These are phyloP conservation scores for Odontothrips loti DNA, from an alignment of 2,888 invertebrate genomes.

Conservation along the genomic window DNA sequence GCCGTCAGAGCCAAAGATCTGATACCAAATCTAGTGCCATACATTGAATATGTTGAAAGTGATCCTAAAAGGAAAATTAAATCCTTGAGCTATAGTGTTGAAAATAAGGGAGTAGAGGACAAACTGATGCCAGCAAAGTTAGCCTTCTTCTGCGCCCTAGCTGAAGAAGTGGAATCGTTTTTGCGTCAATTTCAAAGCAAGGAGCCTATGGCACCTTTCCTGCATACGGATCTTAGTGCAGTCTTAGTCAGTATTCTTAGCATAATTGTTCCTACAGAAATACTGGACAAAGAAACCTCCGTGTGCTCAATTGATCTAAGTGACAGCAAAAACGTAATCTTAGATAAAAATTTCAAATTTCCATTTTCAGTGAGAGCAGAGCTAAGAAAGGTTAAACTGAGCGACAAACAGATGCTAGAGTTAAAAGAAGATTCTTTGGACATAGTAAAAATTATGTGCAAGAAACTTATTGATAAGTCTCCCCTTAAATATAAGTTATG, in stretches of 20 bases:
- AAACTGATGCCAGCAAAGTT: slow-evolving; percentile 33
- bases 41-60: slow-evolving; percentile 31
- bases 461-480: background rate
- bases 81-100: slow-evolving; percentile 29
- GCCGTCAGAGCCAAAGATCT: slow-evolving; percentile 33
- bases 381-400: background rate
- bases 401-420: background rate
- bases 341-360: background rate
- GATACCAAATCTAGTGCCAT: slow-evolving; percentile 32
- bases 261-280: background rate
- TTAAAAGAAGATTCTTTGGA: background rate
- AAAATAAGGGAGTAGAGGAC: slow-evolving; percentile 30
- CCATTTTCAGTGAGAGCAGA: background rate
- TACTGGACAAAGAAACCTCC: background rate
- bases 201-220: slow-evolving; percentile 34
- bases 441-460: background rate
- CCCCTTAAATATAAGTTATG: background rate
- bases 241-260: background rate
- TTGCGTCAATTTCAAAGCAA: slow-evolving; percentile 33
- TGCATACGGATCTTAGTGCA: background rate
- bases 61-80: slow-evolving; percentile 20
- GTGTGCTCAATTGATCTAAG: background rate
- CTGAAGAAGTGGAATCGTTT: slow-evolving; percentile 34
- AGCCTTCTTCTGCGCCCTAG: slow-evolving; percentile 34
- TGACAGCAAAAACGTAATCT: background rate